Conservation (phyloP, 1,140 invertebrate genomes). For the Bombus waltoni region DNA sequence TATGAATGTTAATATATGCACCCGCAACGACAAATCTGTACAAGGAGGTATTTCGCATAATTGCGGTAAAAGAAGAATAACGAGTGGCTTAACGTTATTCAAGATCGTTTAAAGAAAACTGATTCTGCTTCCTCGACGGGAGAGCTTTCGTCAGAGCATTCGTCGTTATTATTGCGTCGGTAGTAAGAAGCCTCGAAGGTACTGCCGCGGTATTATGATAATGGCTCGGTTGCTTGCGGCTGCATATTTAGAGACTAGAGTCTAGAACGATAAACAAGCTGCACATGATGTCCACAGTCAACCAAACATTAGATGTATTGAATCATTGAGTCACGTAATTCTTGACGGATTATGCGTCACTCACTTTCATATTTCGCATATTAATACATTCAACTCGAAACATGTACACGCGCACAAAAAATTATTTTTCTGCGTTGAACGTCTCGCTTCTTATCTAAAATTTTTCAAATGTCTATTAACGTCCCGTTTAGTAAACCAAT, state of each 20-base stretch:
- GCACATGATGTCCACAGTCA: background rate
- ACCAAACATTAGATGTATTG: constrained; percentile 2
- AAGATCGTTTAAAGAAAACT: background rate
- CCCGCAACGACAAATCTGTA: no score
- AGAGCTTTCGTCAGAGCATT: background rate
- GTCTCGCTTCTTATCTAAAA: background rate
- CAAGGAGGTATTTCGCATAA: background rate
- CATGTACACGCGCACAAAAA: background rate
- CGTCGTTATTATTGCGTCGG: background rate
- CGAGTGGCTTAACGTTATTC: background rate
- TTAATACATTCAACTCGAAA: no score
- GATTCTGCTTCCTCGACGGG: background rate
- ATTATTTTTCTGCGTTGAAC: background rate
- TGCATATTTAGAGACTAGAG: background rate
- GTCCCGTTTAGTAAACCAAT: background rate
- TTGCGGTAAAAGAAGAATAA: background rate
- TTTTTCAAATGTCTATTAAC: background rate
- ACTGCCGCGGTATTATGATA: background rate
- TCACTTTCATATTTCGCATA: background rate
- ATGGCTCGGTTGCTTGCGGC: background rate
- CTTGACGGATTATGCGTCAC: constrained; percentile 5
- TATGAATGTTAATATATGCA: background rate
- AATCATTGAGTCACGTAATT: constrained; percentile 40
- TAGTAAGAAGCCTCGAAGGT: background rate
- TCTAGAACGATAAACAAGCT: background rate